Conservation (phyloP, 2,113 vertebrate genomes). For the Athene noctua region DNA sequence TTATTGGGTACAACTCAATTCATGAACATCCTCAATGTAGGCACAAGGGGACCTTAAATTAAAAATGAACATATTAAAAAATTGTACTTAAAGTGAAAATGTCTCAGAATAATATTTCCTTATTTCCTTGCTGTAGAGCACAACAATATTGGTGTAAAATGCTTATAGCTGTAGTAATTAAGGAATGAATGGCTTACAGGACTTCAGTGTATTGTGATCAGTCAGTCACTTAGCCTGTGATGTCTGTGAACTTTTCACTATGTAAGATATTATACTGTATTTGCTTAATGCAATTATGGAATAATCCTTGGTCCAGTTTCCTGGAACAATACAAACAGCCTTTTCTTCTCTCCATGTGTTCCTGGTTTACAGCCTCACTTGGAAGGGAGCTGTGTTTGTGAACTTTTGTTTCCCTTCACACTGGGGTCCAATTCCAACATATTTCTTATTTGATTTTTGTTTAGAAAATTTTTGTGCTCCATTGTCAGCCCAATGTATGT, state of each 20-base stretch:
- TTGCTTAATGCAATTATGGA: not conserved
- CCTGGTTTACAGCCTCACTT: slow-evolving; percentile 37
- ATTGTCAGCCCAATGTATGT: not conserved
- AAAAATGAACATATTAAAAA: not conserved
- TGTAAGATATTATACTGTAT: slow-evolving; percentile 18
- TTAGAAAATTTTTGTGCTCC: not conserved
- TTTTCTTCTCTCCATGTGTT: slow-evolving; percentile 50
- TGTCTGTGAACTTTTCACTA: not conserved
- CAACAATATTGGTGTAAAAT: not conserved
- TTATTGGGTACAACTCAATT: not conserved
- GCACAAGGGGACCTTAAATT: not conserved
- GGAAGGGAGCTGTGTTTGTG: not conserved
- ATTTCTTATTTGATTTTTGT: slow-evolving; percentile 9
- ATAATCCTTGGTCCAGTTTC: slow-evolving; percentile 20
- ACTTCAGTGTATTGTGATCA: not conserved
- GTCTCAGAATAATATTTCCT: not conserved
- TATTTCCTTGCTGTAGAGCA: not conserved
- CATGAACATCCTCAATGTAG: not conserved
- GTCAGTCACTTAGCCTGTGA: not conserved
- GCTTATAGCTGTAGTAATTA: not conserved
- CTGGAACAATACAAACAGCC: slow-evolving; percentile 14
- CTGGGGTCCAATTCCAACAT: not conserved
- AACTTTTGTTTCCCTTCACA: slow-evolving; percentile 5
- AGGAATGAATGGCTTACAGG: not conserved
- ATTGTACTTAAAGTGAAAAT: not conserved